A percentile compares a stretch with the other conserved stretches of the same genome.
Conservation (phyloP, 2,888 invertebrate genomes). For the Imbricaverruca yamaguchii region DNA sequence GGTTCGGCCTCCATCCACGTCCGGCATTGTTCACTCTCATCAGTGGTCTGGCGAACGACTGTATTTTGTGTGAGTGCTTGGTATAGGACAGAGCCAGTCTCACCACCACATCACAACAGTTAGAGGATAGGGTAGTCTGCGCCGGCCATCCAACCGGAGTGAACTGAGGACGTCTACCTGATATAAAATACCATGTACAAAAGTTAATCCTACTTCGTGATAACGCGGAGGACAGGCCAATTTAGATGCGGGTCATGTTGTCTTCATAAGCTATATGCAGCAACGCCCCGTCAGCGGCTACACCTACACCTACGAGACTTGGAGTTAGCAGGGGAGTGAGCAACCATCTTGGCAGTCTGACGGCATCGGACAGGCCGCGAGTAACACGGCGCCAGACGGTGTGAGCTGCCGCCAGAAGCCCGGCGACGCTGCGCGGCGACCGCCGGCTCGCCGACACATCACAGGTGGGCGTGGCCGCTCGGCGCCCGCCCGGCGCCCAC, state of each 20-base stretch:
- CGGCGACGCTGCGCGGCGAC: not conserved
- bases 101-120: not conserved
- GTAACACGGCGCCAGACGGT: not conserved
- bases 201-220: constrained; percentile 13
- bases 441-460: too few species aligned
- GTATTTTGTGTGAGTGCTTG: not conserved
- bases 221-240: not conserved
- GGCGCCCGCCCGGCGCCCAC: too few species aligned
- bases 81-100: not conserved
- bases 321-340: constrained; percentile 16
- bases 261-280: not conserved
- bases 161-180: not conserved
- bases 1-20: too few species aligned
- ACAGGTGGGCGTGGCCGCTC: too few species aligned
- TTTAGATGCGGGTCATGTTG: not conserved
- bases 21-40: not conserved
- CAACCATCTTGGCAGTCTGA: constrained; percentile 15
- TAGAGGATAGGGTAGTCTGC: not conserved
- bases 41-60: not conserved
- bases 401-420: not conserved
- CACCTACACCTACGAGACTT: not conserved
- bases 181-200: constrained; percentile 17
- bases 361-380: not conserved
- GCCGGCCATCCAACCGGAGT: not conserved
- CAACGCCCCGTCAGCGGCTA: not conserved